Base-by-base conservation (phyloP, 1,140 invertebrate species). In the Lepidurus arcticus region DNA sequence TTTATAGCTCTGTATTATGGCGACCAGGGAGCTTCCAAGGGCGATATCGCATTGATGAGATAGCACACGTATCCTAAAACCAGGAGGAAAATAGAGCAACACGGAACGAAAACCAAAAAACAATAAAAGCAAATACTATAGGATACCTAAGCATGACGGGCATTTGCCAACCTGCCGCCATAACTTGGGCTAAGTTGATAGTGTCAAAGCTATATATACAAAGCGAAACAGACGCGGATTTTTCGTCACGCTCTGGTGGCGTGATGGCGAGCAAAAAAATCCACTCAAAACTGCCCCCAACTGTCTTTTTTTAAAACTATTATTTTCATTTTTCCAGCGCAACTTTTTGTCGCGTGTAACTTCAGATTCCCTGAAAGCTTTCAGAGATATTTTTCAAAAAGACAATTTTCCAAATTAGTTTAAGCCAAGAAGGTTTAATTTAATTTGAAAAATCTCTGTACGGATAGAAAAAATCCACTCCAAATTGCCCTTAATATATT, bases 1-100 rank as follows among this genome's bases (percentile, higher is more conserved):
- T 65, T 65, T 65, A 65, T 65, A 65, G 53, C 16, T 65, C 21
- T 65, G 53, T 65, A 65, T 65, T 65, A 65, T 65, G 21, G 53
- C 53, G 21, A 65, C 53, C 53, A 65, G 53, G 53, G 53, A 16
- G 53, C 53, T 65, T 34, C 16, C 21, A 65, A 65, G 13, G 21
- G 21, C 53, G 53, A 16, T 65, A 65, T 65, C 53, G 53, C 53
- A 65, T 65, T 65, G 53, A 65, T 65, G 53, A 65, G 53, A 65
- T 65, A 65, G 53, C 16, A n/a, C 53, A 65, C 53, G 13, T 65
- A 65, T 13, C 16, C 53, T 7, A 65, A 16, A 9, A 13, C 53
- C 13, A 16, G 7, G 7, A 65, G 21, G 7, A 16, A 65, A 65
- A 65, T 4, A 65, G 45, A 47, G 16, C 16, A 21, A 65, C 16